A percentile compares a stretch with the other conserved stretches of the same genome.
These are phyloP conservation scores for Drosophila birchii DNA, from an alignment of 2,888 invertebrate genomes.

Conservation along the genomic window DNA sequence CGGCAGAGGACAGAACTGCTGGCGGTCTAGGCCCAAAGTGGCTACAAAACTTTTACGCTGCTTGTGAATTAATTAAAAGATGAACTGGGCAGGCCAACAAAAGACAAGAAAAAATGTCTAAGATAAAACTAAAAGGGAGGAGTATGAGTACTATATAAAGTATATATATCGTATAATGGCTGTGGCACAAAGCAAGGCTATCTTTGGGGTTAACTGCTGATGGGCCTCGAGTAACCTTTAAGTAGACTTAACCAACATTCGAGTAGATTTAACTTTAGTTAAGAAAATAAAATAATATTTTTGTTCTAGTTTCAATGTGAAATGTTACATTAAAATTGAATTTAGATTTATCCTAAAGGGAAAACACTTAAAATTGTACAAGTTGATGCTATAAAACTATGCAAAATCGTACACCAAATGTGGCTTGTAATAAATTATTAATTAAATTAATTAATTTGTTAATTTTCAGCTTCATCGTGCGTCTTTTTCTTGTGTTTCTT, in stretches of 20 bases:
- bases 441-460: background rate
- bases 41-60: constrained; percentile 70
- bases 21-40: constrained; percentile 69
- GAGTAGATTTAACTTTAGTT: background rate
- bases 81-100: constrained; percentile 63
- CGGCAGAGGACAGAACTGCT: constrained; percentile 12
- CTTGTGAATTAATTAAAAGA: constrained; percentile 79
- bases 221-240: background rate
- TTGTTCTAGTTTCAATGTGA: background rate
- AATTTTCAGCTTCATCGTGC: too few relatives aligned
- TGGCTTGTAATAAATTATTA: background rate
- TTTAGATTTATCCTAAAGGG: background rate
- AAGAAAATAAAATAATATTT: background rate
- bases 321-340: background rate
- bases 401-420: background rate
- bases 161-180: constrained; percentile 1
- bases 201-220: constrained; percentile 27
- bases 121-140: constrained; percentile 21
- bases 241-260: background rate
- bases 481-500: too few relatives aligned
- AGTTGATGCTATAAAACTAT: too few relatives aligned
- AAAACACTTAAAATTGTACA: background rate
- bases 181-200: constrained; percentile 16
- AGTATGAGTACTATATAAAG: background rate
- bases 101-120: constrained; percentile 41